phyloP scores from a whole-genome alignment of 2,113 vertebrate species.

The Pardalotus punctatus region DNA sequence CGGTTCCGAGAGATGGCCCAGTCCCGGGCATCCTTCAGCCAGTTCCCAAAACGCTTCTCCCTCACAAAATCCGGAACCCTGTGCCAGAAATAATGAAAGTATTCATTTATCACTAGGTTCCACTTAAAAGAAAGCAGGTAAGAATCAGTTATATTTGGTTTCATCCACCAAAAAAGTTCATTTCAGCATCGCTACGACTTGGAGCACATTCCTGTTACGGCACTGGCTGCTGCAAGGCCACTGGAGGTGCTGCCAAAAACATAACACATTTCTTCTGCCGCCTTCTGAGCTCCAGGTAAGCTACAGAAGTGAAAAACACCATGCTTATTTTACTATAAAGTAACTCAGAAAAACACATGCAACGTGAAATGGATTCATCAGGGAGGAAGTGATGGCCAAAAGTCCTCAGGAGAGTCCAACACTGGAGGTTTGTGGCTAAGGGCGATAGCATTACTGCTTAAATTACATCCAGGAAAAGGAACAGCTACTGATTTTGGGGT shows the following conservation, averaged over 20 bases:
- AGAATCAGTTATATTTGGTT: fast-evolving
- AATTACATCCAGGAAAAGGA: neutral
- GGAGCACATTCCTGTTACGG: neutral
- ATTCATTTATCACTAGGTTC: fast-evolving
- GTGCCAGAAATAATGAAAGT: neutral
- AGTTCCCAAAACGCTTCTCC: constrained; percentile 97
- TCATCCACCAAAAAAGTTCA: neutral
- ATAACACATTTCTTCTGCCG: neutral
- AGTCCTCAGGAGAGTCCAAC: neutral
- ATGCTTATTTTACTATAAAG: neutral
- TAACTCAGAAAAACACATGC: neutral
- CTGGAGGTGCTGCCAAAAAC: neutral
- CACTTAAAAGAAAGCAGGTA: neutral
- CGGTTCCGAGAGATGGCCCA: constrained; percentile 97
- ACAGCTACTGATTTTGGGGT: neutral
- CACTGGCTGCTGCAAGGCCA: neutral
- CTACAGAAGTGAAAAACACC: neutral
- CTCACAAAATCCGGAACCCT: constrained; percentile 97
- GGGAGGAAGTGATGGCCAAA: neutral
- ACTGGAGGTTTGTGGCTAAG: neutral
- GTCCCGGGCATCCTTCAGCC: constrained; percentile 92
- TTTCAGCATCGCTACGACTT: neutral
- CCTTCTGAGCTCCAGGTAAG: neutral
- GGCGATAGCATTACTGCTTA: neutral
- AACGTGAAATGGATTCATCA: neutral